These are phyloP conservation scores for Harlomillsia oculata DNA, from an alignment of 1,140 invertebrate genomes.

Conservation along the genomic window DNA sequence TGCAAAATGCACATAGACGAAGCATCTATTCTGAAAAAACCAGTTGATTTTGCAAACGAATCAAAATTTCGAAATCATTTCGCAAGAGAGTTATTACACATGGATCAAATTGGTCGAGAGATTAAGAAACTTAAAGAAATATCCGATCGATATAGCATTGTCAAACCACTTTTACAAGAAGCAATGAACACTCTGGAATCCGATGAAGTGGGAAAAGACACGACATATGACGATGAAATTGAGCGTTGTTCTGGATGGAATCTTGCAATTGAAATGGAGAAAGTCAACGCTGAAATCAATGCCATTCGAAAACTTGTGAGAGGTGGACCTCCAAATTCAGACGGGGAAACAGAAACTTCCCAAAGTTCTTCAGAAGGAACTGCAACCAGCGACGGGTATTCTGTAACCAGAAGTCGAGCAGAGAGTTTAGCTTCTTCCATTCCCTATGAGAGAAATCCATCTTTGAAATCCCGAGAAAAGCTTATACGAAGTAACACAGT, in stretches of 20 bases:
- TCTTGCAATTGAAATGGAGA: slow-evolving; percentile 27
- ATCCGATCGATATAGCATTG: slow-evolving; percentile 20
- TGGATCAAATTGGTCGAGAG: slow-evolving; percentile 31
- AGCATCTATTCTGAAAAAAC: not conserved
- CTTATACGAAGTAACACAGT: no score
- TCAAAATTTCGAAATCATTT: slow-evolving; percentile 29
- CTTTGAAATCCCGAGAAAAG: no score
- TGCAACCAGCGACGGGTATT: no score
- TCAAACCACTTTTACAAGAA: slow-evolving; percentile 29
- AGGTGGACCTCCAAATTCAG: no score
- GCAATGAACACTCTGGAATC: slow-evolving; percentile 9
- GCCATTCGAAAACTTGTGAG: no score
- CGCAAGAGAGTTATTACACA: slow-evolving; percentile 21
- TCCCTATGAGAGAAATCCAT: no score
- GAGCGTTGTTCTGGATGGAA: slow-evolving; percentile 34
- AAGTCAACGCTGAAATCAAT: slow-evolving; percentile 24
- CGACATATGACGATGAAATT: slow-evolving; percentile 25
- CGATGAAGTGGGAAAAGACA: slow-evolving; percentile 19
- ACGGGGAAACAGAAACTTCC: no score
- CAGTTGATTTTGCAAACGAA: not conserved
- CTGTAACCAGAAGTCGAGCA: no score
- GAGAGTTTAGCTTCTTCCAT: no score
- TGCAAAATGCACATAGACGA: not conserved
- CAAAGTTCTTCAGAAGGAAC: no score
- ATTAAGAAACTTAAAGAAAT: slow-evolving; percentile 25